These are phyloP conservation scores for Pogoniulus pusillus DNA, from an alignment of 2,797 vertebrate genomes.

Conservation along the genomic window DNA sequence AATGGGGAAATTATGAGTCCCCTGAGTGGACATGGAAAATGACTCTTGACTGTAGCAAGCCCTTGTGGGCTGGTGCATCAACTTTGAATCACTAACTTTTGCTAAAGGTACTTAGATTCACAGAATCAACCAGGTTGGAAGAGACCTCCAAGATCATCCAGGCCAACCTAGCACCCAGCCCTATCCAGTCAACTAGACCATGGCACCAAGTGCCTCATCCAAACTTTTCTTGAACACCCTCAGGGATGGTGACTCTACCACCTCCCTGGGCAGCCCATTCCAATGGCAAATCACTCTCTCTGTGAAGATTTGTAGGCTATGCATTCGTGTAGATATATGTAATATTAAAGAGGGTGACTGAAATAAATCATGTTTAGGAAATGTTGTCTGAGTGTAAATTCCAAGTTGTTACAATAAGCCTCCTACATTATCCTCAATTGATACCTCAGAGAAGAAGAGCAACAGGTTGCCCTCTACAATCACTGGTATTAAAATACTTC, in stretches of 20 bases:
- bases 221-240: no score
- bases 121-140: no score
- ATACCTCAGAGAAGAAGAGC: not conserved
- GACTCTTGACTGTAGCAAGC: not conserved
- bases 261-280: no score
- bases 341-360: not conserved
- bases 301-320: not conserved
- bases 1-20: not conserved
- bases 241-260: no score
- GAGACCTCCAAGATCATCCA: no score
- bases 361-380: not conserved
- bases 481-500: not conserved
- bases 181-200: no score
- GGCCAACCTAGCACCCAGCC: no score
- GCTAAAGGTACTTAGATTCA: not conserved
- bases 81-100: not conserved
- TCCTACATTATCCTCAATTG: not conserved
- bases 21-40: not conserved
- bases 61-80: not conserved
- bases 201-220: no score
- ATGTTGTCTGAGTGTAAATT: not conserved
- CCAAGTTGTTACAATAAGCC: not conserved
- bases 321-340: not conserved
- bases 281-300: no score
- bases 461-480: not conserved